Conservation (phyloP, 2,113 vertebrate genomes). For the Pheucticus melanocephalus region DNA sequence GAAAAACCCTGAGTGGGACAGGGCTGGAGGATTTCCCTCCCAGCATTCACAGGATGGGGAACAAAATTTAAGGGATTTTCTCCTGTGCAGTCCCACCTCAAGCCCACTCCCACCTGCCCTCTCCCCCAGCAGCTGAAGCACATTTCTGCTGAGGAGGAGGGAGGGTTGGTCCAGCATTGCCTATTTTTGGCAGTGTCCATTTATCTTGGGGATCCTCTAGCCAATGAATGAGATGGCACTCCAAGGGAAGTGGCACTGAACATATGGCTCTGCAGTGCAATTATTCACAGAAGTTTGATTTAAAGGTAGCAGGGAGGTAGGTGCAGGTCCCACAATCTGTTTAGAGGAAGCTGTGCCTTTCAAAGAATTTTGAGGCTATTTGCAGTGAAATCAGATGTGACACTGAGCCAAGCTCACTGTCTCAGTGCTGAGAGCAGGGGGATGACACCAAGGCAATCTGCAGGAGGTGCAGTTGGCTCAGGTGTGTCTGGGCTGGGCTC, state of each 20-base stretch:
- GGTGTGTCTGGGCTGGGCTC: neutral
- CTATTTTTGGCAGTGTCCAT: neutral
- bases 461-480: fast-evolving
- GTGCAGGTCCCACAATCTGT: constrained; percentile 38
- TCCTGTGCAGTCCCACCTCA: fast-evolving
- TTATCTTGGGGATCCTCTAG: neutral
- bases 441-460: fast-evolving
- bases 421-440: fast-evolving
- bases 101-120: neutral
- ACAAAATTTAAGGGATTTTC: neutral
- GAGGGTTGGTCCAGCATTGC: neutral
- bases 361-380: constrained; percentile 7
- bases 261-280: constrained; percentile 12
- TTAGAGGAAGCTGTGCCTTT: neutral
- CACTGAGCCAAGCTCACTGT: neutral
- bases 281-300: constrained; percentile 36
- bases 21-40: neutral
- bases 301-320: neutral
- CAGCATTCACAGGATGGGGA: neutral
- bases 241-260: neutral
- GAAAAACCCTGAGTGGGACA: neutral
- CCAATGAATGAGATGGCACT: neutral
- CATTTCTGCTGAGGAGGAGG: neutral
- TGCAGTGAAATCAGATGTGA: neutral
- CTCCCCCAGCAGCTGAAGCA: neutral